Evolutionary conservation across 2,797 vertebrate genomes (phyloP).

Genomic region (Trichosurus vulpecula): DNA sequence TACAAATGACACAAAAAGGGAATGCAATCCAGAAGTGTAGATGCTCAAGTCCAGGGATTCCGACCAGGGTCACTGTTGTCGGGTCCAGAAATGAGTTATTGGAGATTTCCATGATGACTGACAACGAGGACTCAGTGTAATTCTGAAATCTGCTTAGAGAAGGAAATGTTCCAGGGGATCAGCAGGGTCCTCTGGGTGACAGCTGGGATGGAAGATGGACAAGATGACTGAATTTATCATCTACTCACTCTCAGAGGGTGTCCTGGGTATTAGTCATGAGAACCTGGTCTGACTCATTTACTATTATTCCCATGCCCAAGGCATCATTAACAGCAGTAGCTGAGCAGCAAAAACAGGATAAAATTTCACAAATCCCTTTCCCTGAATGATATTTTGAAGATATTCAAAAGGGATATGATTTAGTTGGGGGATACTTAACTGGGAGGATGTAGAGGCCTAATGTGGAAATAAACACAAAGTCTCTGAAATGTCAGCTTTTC

Average conservation of each 20-base stretch:
- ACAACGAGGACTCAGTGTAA: background rate
- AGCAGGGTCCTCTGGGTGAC: background rate
- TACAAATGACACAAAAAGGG: slow-evolving; percentile 61
- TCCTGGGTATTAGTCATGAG: background rate
- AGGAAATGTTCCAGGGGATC: background rate
- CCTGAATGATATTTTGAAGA: background rate
- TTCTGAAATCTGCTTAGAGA: slow-evolving; percentile 6
- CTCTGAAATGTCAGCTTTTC: background rate
- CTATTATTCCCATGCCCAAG: background rate
- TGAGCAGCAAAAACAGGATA: background rate
- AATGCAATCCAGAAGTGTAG: slow-evolving; percentile 74
- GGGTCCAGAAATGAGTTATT: slow-evolving; percentile 68
- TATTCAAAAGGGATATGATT: background rate
- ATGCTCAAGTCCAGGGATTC: slow-evolving; percentile 73
- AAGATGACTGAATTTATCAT: background rate
- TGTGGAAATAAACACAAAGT: background rate
- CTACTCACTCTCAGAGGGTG: background rate
- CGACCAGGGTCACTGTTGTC: slow-evolving; percentile 57
- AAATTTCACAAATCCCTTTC: background rate
- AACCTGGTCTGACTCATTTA: background rate
- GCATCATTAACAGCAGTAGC: background rate
- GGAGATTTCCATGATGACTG: slow-evolving; percentile 19
- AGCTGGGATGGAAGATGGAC: background rate
- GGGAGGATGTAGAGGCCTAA: background rate
- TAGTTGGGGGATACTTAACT: background rate